Evolutionary conservation across 2,113 vertebrate species (phyloP).

Genomic region (Thunnus thynnus): DNA sequence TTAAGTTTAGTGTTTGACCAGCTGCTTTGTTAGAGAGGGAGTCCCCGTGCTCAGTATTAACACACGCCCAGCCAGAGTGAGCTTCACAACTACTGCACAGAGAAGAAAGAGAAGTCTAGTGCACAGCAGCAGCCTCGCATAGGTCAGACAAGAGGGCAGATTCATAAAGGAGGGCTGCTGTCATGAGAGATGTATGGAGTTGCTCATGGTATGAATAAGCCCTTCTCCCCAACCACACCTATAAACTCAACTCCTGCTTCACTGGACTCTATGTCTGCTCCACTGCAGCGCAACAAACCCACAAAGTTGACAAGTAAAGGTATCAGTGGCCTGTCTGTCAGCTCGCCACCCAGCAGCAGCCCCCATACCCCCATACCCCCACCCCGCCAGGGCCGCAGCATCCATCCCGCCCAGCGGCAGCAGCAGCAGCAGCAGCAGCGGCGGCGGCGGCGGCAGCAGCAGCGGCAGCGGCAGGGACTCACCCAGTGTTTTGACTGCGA

Average conservation of each 20-base stretch:
- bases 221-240: not conserved
- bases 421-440: not conserved
- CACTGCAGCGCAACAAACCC: not conserved
- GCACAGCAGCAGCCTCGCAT: not conserved
- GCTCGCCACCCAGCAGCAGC: not conserved
- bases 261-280: not conserved
- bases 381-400: slow-evolving; percentile 35
- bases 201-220: not conserved
- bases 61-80: not conserved
- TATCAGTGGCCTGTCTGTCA: not conserved
- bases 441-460: not conserved
- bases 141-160: not conserved
- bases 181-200: not conserved
- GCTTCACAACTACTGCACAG: not conserved
- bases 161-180: not conserved
- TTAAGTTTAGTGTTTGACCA: slow-evolving; percentile 11
- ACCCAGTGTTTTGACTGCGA: slow-evolving; percentile 98
- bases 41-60: not conserved
- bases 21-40: not conserved
- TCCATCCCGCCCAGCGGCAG: slow-evolving; percentile 1
- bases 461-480: slow-evolving; percentile 75
- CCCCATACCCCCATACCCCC: not conserved
- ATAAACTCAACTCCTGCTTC: not conserved
- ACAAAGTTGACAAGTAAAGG: not conserved
- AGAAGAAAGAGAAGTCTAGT: no score